Evolutionary conservation across 2,797 vertebrate genomes (phyloP).

Genomic region (Cichlasoma orientale): DNA sequence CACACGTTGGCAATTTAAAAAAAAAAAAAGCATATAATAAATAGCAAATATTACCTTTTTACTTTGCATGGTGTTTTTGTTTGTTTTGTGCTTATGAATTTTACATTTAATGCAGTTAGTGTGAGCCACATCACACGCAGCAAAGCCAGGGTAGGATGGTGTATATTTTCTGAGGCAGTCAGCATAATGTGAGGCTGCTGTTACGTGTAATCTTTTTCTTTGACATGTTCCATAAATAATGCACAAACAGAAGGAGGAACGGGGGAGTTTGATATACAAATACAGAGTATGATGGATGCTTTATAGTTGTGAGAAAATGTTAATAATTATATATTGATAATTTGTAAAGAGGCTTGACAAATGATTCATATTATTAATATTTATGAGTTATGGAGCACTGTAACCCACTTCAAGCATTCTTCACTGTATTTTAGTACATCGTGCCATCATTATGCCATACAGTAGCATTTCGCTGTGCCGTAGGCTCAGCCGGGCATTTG

Average conservation of each 20-base stretch:
- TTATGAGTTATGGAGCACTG: background rate
- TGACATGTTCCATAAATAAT: background rate
- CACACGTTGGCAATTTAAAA: too few species aligned
- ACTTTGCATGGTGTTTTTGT: fast-evolving
- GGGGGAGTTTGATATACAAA: background rate
- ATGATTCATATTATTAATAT: background rate
- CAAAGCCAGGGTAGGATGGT: background rate
- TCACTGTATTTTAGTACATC: background rate
- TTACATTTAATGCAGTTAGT: background rate
- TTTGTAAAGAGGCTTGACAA: background rate
- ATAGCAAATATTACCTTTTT: too few species aligned
- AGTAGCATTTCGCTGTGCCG: slow-evolving; percentile 12
- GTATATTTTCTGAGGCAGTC: background rate
- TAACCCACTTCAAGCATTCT: background rate
- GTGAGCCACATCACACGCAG: background rate
- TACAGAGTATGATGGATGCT: background rate
- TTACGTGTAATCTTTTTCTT: background rate
- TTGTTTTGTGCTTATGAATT: background rate
- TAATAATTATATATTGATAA: background rate
- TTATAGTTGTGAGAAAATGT: background rate
- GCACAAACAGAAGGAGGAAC: background rate
- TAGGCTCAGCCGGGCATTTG: slow-evolving; percentile 37
- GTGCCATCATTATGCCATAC: background rate
- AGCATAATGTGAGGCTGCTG: background rate
- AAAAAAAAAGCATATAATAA: too few species aligned